Percentiles rank a stretch among this genome's conserved stretches.
phyloP scores from a whole-genome alignment of 1,140 invertebrate genomes.

The Ceratina australensis region DNA sequence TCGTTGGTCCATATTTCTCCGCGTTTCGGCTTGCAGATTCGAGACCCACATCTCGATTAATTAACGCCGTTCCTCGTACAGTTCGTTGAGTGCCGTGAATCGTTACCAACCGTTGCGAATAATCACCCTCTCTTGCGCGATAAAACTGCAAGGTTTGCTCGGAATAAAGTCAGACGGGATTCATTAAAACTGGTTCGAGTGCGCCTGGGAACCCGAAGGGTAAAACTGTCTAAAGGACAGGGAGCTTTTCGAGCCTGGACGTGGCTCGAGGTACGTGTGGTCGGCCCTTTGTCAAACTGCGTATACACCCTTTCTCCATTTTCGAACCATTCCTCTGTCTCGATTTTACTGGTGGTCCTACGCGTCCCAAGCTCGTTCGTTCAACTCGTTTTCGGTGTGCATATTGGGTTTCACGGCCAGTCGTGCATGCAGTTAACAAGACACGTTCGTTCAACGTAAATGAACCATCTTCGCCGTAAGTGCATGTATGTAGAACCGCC shows the following conservation, averaged over 20 bases:
- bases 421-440: conserved; percentile 52
- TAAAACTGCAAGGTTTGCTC: background rate
- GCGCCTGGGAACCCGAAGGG: too few relatives aligned
- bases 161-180: background rate
- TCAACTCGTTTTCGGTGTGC: conserved; percentile 44
- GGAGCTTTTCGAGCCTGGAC: too few relatives aligned
- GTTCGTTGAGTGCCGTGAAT: background rate
- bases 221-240: too few relatives aligned
- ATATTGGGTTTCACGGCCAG: conserved; percentile 57
- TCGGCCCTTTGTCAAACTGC: conserved; percentile 27
- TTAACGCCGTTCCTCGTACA: background rate
- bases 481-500: conserved; percentile 10
- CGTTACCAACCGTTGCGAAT: background rate
- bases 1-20: conserved; percentile 31
- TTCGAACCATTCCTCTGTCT: conserved; percentile 20
- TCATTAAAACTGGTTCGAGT: conserved; percentile 23
- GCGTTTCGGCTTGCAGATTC: background rate
- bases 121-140: background rate
- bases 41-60: conserved; percentile 25
- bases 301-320: conserved; percentile 10
- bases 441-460: conserved; percentile 33
- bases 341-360: background rate
- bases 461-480: conserved; percentile 40
- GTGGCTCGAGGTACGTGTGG: conserved; percentile 47
- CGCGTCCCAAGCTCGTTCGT: conserved; percentile 4